phyloP scores from a whole-genome alignment of 2,888 invertebrate species.

The Vesta saturnalis region DNA sequence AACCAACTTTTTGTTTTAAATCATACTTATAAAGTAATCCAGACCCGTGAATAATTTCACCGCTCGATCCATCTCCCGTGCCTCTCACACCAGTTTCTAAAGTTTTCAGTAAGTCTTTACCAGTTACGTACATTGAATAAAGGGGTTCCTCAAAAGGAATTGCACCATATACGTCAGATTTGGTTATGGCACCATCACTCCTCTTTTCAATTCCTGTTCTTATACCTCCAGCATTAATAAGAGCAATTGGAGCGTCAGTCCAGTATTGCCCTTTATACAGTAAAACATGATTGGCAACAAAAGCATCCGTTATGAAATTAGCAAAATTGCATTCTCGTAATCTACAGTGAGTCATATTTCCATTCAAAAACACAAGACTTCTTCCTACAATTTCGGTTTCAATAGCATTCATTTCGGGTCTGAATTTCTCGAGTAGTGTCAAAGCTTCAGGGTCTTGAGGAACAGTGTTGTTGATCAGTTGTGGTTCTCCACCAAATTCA shows the following conservation, averaged over 20 bases:
- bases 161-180: conserved; percentile 76
- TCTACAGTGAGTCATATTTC: conserved; percentile 71
- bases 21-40: conserved; percentile 80
- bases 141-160: conserved; percentile 82
- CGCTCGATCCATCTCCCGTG: conserved; percentile 62
- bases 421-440: conserved; percentile 69
- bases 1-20: conserved; percentile 67
- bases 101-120: conserved; percentile 67
- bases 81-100: conserved; percentile 57
- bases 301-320: conserved; percentile 81
- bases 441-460: conserved; percentile 74
- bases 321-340: conserved; percentile 84
- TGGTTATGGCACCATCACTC: conserved; percentile 70
- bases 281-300: conserved; percentile 70
- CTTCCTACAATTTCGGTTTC: conserved; percentile 71
- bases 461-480: conserved; percentile 73
- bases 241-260: conserved; percentile 81
- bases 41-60: conserved; percentile 86
- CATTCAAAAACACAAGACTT: conserved; percentile 69
- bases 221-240: conserved; percentile 82
- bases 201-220: conserved; percentile 70
- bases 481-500: conserved; percentile 77
- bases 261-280: conserved; percentile 67
- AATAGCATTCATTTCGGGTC: conserved; percentile 66
- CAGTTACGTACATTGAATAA: conserved; percentile 72